phyloP scores from a whole-genome alignment of 2,888 invertebrate species.

The Germaria angustata region DNA sequence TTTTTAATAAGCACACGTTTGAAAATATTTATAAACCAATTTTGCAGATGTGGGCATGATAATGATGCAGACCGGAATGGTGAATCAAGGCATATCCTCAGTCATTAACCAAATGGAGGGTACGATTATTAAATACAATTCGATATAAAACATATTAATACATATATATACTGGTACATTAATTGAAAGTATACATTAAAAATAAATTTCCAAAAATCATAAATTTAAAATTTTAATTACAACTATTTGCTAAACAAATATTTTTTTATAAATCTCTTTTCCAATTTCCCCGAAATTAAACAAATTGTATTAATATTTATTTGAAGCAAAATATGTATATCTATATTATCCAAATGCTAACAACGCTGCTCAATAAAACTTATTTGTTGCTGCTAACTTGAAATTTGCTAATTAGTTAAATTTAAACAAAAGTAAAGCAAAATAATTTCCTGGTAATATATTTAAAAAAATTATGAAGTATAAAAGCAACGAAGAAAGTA shows the following conservation, averaged over 20 bases:
- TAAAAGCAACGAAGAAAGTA: background rate
- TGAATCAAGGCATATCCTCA: conserved; percentile 92
- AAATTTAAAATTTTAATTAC: conserved; percentile 46
- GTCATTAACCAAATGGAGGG: conserved; percentile 86
- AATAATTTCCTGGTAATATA: conserved; percentile 9
- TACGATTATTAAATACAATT: conserved; percentile 81
- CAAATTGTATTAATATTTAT: conserved; percentile 67
- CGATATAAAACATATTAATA: conserved; percentile 46
- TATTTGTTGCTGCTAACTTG: conserved; percentile 75
- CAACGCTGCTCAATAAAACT: conserved; percentile 65
- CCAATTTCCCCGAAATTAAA: conserved; percentile 9
- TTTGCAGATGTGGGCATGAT: conserved; percentile 96
- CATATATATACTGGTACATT: background rate
- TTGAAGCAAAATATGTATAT: conserved; percentile 35
- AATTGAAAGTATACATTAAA: conserved; percentile 2
- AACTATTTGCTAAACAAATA: conserved; percentile 47
- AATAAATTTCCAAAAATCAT: conserved; percentile 60
- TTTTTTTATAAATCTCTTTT: conserved; percentile 12
- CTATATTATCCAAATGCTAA: conserved; percentile 66
- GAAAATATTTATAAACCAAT: conserved; percentile 72
- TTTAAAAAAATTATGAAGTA: background rate
- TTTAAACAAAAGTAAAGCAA: conserved; percentile 27
- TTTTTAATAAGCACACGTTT: conserved; percentile 55
- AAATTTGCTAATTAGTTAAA: conserved; percentile 58
- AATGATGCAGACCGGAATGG: conserved; percentile 98